A percentile compares a stretch with the other conserved stretches of the same genome.
Conservation (phyloP, 2,797 vertebrate genomes). For the Australoheros facetus region DNA sequence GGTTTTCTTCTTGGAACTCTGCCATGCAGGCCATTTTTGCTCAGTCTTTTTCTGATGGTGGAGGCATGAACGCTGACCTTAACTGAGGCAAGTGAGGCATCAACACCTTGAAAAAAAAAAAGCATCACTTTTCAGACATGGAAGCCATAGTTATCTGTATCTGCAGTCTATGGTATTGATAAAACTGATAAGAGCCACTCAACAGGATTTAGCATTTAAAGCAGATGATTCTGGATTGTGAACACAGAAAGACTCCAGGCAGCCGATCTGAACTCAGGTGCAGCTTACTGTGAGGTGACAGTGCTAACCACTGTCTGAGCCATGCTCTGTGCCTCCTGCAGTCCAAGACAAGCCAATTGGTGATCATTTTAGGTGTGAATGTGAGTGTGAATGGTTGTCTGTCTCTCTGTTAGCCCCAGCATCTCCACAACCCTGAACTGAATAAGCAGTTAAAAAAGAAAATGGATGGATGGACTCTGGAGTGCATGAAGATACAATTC, state of each 20-base stretch:
- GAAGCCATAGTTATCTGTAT: neutral
- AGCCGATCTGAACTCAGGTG: neutral
- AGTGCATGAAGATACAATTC: neutral
- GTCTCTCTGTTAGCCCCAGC: neutral
- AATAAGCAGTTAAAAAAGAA: neutral
- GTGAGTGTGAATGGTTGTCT: neutral
- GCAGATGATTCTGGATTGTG: neutral
- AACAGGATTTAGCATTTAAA: neutral
- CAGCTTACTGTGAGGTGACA: neutral
- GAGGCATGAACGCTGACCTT: too few species aligned
- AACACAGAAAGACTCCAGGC: neutral
- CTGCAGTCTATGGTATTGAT: neutral
- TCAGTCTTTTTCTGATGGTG: too few species aligned
- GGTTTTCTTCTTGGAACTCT: too few species aligned
- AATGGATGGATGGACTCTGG: neutral
- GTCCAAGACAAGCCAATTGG: rapidly evolving
- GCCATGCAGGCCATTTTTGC: too few species aligned
- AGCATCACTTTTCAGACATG: rapidly evolving
- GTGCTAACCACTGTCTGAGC: neutral
- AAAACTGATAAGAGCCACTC: neutral
- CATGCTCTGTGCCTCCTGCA: neutral
- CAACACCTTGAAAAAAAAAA: too few species aligned
- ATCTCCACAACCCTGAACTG: neutral
- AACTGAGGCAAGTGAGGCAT: too few species aligned
- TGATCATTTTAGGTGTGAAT: neutral